phyloP scores from a whole-genome alignment of 2,888 invertebrate species.

The Heliconius erato region DNA sequence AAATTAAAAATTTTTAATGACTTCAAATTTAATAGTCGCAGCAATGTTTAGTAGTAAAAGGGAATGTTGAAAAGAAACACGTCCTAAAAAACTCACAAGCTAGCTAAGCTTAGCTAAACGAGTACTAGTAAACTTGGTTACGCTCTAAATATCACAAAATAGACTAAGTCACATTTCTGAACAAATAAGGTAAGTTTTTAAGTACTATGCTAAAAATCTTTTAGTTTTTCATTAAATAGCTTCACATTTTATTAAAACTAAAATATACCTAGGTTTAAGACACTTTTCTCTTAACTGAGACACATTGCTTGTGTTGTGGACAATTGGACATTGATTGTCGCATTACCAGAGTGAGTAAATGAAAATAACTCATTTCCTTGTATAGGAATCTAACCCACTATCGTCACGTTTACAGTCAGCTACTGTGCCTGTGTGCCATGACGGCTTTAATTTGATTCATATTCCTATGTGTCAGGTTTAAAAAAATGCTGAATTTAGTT shows the following conservation, averaged over 20 bases:
- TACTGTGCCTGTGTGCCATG: no score
- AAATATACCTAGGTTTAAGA: no score
- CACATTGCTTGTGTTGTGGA: background rate
- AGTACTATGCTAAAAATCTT: conserved; percentile 41
- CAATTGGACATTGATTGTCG: no score
- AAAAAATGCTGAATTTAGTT: no score
- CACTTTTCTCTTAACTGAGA: background rate
- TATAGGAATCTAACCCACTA: no score
- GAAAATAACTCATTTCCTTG: no score
- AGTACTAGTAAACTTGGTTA: conserved; percentile 39
- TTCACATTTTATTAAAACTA: background rate
- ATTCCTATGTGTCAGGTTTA: no score
- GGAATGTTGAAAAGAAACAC: conserved; percentile 34
- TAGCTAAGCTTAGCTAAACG: conserved; percentile 36
- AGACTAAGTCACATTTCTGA: conserved; percentile 26
- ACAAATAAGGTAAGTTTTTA: conserved; percentile 23
- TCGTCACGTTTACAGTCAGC: no score
- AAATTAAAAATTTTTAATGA: background rate
- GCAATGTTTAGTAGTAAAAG: conserved; percentile 24
- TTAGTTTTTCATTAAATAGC: background rate
- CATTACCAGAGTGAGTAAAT: no score
- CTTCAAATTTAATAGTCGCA: background rate
- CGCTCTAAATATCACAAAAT: conserved; percentile 43
- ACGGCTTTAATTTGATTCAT: no score
- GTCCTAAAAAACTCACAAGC: conserved; percentile 40